Base-by-base conservation (phyloP, 1,140 invertebrate species). In the Drosophila kepulauana region DNA sequence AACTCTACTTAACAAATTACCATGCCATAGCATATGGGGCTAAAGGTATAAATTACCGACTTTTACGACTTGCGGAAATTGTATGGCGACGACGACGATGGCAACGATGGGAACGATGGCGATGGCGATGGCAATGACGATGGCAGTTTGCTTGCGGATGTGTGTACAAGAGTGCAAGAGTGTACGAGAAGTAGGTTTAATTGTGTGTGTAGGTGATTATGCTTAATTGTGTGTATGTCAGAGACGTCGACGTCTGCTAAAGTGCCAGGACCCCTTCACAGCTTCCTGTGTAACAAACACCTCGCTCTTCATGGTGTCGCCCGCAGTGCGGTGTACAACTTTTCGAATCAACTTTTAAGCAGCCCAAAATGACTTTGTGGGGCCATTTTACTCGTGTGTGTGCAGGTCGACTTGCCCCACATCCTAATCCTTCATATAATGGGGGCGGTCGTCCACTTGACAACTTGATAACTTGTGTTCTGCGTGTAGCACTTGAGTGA, bases 1-100 rank as follows among this genome's bases (percentile, higher is more conserved):
- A 92, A 92, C 91, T 92, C 84, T 92, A 92, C 91, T 92, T 92
- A 92, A 92, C 91, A 92, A 92, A 92, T 92, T 92, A 92, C 91
- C 91, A 92, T 90, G 87, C 88, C 87, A 86, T 75, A 87, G 86
- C 86, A 90, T 90, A 90, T 89, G 85, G 85, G 86, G 81, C 85
- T 90, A 89, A 89, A 90, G 85, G 85, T 89, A 89, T 89, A 89
- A 89, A 89, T 89, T 89, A 90, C 85, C 81, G 86, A 89, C 85
- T 89, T 88, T 89, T 90, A 90, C 85, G 85, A 90, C 85, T 89
- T 89, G 85, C 85, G 85, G 85, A 89, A 89, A 89, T 89, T 89
- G 85, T 90, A 79, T 78, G 85, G 86, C 86, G 81, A 81, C 81
- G 85, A 75, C 57, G 70, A 30, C 62, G 71, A 20, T 58, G 70